These are phyloP conservation scores for Colossoma macropomum DNA, from an alignment of 2,113 vertebrate species.

Conservation along the genomic window DNA sequence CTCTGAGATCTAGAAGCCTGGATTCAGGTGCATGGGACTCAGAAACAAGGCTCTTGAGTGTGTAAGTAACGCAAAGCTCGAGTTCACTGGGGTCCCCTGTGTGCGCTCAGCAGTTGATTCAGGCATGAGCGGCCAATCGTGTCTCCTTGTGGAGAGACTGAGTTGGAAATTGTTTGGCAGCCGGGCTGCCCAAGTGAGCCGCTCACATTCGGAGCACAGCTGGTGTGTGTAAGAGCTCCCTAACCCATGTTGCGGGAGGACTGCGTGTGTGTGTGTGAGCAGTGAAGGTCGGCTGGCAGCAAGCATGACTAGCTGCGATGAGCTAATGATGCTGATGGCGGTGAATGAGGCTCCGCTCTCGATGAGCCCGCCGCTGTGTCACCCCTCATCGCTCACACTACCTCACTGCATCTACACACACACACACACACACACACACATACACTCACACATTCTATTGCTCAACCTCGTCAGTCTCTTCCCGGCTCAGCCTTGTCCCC, in stretches of 20 bases:
- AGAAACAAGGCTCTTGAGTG: neutral
- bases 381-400: conserved; percentile 47
- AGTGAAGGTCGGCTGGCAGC: conserved; percentile 58
- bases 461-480: conserved; percentile 12
- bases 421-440: conserved; percentile 21
- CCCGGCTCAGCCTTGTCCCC: conserved; percentile 22
- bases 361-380: conserved; percentile 42
- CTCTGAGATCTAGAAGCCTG: too few relatives aligned
- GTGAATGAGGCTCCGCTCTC: conserved; percentile 48
- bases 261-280: conserved; percentile 26
- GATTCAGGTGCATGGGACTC: conserved; percentile 7
- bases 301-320: conserved; percentile 33
- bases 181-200: conserved; percentile 34
- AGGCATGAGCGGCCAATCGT: conserved; percentile 19
- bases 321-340: conserved; percentile 53
- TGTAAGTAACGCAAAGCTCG: conserved; percentile 4
- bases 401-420: conserved; percentile 39
- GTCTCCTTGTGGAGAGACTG: conserved; percentile 5
- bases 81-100: neutral
- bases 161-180: conserved; percentile 49
- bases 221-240: conserved; percentile 40
- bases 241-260: conserved; percentile 25
- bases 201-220: conserved; percentile 46
- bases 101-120: conserved; percentile 11
- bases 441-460: conserved; percentile 24